Evolutionary conservation across 2,113 vertebrate species (phyloP).

Genomic region (Acanthisitta chloris): DNA sequence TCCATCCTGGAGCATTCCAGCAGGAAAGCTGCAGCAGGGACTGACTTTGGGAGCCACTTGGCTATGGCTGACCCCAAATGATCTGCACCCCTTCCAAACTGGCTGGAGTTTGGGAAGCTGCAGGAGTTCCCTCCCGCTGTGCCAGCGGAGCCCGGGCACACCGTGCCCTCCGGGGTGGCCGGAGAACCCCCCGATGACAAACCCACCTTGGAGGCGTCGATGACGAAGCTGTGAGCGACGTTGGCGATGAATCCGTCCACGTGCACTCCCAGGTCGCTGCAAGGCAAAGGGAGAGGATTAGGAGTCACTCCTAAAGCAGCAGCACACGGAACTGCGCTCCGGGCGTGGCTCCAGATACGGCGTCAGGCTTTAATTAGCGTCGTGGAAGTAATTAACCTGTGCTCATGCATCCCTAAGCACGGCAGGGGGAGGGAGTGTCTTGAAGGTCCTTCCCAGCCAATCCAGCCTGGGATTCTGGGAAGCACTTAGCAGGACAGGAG

Average conservation of each 20-base stretch:
- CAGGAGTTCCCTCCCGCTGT: too few relatives aligned
- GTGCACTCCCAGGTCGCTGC: not conserved
- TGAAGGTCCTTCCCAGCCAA: accelerated
- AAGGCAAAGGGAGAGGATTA: not conserved
- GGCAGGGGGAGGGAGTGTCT: not conserved
- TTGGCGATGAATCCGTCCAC: not conserved
- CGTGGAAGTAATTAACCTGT: not conserved
- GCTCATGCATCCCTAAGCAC: not conserved
- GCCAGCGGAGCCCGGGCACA: too few relatives aligned
- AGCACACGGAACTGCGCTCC: not conserved
- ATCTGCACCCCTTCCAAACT: too few relatives aligned
- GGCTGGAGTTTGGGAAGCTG: too few relatives aligned
- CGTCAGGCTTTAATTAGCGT: accelerated
- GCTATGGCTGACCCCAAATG: too few relatives aligned
- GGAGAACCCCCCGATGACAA: not conserved
- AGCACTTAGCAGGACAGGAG: not conserved
- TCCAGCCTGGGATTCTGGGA: not conserved
- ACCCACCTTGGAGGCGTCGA: not conserved
- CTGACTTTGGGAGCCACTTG: too few relatives aligned
- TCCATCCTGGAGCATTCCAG: too few relatives aligned
- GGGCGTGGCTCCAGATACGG: not conserved
- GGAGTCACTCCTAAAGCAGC: not conserved
- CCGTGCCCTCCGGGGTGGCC: not conserved
- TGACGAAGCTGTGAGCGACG: not conserved
- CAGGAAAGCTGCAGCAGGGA: too few relatives aligned